A percentile compares a stretch with the other conserved stretches of the same genome.
These are phyloP conservation scores for Hafferia zeledoni DNA, from an alignment of 2,797 vertebrate genomes.

Conservation along the genomic window DNA sequence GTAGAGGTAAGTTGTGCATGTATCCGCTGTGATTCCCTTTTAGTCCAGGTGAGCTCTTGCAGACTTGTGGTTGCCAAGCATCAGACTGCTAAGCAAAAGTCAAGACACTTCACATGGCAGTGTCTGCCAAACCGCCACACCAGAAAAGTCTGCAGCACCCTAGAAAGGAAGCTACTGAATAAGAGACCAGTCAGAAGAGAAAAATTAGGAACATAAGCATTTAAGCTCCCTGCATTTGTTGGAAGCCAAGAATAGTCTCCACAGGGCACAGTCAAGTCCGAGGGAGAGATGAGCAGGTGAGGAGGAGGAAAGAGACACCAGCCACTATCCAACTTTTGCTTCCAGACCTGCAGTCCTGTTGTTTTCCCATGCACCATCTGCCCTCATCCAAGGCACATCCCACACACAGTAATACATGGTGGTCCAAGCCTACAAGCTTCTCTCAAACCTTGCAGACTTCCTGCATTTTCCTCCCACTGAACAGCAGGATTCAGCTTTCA, in stretches of 20 bases:
- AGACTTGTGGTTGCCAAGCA: background rate
- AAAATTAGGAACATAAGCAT: background rate
- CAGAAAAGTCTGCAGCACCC: background rate
- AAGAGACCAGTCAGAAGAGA: background rate
- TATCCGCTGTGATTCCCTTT: background rate
- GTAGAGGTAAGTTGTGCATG: background rate
- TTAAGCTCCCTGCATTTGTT: background rate
- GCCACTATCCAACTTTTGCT: background rate
- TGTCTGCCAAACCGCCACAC: background rate
- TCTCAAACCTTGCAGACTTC: background rate
- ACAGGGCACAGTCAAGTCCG: background rate
- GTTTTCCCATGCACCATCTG: background rate
- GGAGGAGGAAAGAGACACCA: background rate
- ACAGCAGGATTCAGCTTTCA: background rate
- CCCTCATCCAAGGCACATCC: background rate
- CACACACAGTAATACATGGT: background rate
- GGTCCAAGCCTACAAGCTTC: background rate
- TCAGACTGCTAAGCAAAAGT: background rate
- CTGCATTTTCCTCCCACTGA: background rate
- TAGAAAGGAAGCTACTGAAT: background rate
- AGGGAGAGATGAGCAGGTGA: background rate
- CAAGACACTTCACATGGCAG: background rate
- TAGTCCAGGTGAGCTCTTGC: rapidly evolving
- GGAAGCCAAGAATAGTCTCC: background rate
- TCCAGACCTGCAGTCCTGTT: background rate